A percentile compares a stretch with the other conserved stretches of the same genome.
Conservation (phyloP, 2,113 vertebrate species). For the Glaucidium brasilianum region DNA sequence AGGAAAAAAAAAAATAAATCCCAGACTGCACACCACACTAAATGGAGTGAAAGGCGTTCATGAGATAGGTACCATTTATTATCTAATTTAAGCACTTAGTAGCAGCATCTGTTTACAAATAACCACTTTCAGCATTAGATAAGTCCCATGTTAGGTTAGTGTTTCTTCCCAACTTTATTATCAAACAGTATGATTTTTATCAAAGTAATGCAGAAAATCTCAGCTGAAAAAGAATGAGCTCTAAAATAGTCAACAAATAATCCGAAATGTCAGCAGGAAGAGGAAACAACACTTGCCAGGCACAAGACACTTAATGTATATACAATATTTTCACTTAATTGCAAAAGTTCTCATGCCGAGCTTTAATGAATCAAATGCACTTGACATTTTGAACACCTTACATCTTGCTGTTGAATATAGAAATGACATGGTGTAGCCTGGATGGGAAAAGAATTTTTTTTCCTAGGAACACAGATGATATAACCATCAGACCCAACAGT, state of each 20-base stretch:
- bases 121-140: background rate
- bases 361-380: background rate
- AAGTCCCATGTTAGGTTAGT: background rate
- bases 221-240: background rate
- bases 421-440: background rate
- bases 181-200: conserved; percentile 24
- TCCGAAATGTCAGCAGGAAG: background rate
- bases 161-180: conserved; percentile 21
- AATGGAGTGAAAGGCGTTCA: conserved; percentile 36
- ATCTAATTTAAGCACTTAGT: conserved; percentile 63
- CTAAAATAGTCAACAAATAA: background rate
- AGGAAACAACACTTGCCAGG: background rate
- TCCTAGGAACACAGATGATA: background rate
- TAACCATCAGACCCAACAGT: background rate
- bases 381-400: background rate
- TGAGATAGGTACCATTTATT: conserved; percentile 60
- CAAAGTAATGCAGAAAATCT: background rate
- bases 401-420: background rate
- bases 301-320: background rate
- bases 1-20: background rate
- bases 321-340: background rate
- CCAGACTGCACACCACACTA: conserved; percentile 19
- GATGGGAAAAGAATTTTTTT: background rate
- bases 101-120: conserved; percentile 53
- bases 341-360: background rate